Percentiles rank a stretch among this genome's conserved stretches.
These are phyloP conservation scores for Nansenia antarctica DNA, from an alignment of 2,113 vertebrate genomes.

Conservation along the genomic window DNA sequence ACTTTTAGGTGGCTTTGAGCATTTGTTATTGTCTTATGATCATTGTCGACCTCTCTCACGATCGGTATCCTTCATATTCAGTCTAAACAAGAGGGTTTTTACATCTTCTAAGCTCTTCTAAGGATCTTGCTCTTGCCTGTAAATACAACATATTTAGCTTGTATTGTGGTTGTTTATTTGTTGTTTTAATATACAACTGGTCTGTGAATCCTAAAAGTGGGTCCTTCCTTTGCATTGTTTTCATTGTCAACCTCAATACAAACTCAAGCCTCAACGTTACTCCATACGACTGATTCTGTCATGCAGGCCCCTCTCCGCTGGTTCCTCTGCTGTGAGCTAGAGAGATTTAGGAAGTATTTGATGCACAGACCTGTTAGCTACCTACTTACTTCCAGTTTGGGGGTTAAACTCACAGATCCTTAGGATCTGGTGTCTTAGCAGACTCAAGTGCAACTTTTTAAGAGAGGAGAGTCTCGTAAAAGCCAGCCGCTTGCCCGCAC, in stretches of 20 bases:
- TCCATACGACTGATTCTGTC: constrained; percentile 25
- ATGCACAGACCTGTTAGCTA: constrained; percentile 2
- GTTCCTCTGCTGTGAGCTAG: constrained; percentile 12
- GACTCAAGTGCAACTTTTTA: background rate
- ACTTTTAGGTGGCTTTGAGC: constrained; percentile 23
- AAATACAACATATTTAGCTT: constrained; percentile 63
- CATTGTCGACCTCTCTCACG: background rate
- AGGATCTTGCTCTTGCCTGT: constrained; percentile 58
- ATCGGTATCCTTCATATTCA: constrained; percentile 14
- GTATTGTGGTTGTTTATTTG: constrained; percentile 60
- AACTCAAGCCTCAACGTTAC: constrained; percentile 37
- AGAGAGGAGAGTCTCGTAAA: too few species aligned
- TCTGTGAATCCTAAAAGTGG: constrained; percentile 61
- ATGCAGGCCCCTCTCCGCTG: constrained; percentile 6
- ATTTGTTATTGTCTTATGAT: background rate
- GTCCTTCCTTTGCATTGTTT: constrained; percentile 32
- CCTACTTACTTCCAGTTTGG: constrained; percentile 16
- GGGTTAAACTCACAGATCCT: constrained; percentile 37
- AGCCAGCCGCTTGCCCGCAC: too few species aligned
- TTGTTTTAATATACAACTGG: constrained; percentile 57
- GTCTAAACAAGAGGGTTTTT: constrained; percentile 15
- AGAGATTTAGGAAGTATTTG: constrained; percentile 12
- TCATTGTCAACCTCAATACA: constrained; percentile 35
- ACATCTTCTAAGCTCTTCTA: constrained; percentile 26
- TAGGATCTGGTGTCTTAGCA: constrained; percentile 28